Base-by-base conservation (phyloP, 2,797 vertebrate species). In the Hippocampus kuda region DNA sequence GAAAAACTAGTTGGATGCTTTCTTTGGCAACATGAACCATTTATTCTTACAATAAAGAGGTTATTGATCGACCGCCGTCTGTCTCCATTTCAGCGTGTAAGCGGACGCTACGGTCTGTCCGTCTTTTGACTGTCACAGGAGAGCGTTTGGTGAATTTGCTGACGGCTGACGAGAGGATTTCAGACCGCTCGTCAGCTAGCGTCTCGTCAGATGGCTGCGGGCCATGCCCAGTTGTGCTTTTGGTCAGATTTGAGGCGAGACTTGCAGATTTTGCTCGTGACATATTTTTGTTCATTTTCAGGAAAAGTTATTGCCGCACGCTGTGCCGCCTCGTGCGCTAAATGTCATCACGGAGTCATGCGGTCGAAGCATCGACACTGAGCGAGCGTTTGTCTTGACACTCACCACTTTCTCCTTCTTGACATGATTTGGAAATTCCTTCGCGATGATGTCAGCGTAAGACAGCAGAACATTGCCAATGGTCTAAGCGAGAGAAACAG, bases 401-500 rank as follows among this genome's bases (percentile, higher is more conserved):
- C 87, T 18, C 78, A 92, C 92, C 90, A 98, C 96, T 85, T 96
- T 99, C 89, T 98, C 97, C 87, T 98, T 98, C 79, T 94, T 94
- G 83, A 96, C 96, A 76, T 99, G 94, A 0, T 91, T 94, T 65
- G 92, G 93, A 2, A 97, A 99, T 77, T 95, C 94, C 84, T 97
- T 98, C 66, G 93, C 90, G 73, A 98, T 94, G 78, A 99, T 99
- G 84, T 98, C 95, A 0, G 96, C 94, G 0, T 99, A 99, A 63
- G 97, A 95, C 54, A 99, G 91, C 22, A 99, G 91, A 69, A 99
- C 94, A 0, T 97, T 99, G 68, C 97, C 95, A 69, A 99, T 98
- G 48, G 97, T 99, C 97, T 92, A 48, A 65, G 66, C 72, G 26
- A 67, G 64, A 73, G 1, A 65, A 20, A 61, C 11, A 44, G 26